Base-by-base conservation (phyloP, 2,797 vertebrate genomes). In the Diplodus puntazzo region DNA sequence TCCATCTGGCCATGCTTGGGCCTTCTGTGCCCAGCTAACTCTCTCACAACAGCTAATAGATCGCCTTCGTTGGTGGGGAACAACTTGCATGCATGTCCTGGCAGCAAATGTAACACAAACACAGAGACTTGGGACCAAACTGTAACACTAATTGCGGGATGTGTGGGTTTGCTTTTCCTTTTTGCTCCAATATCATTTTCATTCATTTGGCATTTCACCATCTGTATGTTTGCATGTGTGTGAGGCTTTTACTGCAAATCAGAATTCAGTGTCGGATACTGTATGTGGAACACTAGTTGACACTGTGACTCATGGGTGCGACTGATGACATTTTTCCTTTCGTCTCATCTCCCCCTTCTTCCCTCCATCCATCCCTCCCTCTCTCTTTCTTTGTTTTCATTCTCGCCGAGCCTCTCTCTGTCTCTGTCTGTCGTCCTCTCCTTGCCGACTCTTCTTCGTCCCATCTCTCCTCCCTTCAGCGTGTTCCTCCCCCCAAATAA, bases 1-100 rank as follows among this genome's bases (percentile, higher is more conserved):
- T 94, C 91, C 92, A 91, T 92, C 90, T 94, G 91, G 82, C 83
- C 72, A 16, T 71, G 80, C 66, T 83, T 53, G 64, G 80, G 85
- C 79, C 76, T 78, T 88, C 88, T 90, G 88, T 83, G 89, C 87
- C 84, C 70, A 11, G 55, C 74, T 83, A 83, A 87, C 79, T 88
- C 82, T 85, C 69, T 55, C 87, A 73, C 82, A 81, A 81, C 75
- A 62, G 39, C 77, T 69, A 79, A 89, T 81, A 88, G 83, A 89
- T 87, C 23, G 45, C 68, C 88, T 83, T 88, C 13, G 81, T 81
- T 89, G 78, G 79, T 53, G 69, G 79, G 65, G 70, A 89, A 69
- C 84, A 67, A 82, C 76, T 77, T 74, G 34, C 79, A 65, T 58
- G 67, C 58, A 74, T 68, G 27, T 78, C 63, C 83, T 82, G 74